Evolutionary conservation across 1,140 invertebrate species (phyloP).

Genomic region (Lepidurus apus): DNA sequence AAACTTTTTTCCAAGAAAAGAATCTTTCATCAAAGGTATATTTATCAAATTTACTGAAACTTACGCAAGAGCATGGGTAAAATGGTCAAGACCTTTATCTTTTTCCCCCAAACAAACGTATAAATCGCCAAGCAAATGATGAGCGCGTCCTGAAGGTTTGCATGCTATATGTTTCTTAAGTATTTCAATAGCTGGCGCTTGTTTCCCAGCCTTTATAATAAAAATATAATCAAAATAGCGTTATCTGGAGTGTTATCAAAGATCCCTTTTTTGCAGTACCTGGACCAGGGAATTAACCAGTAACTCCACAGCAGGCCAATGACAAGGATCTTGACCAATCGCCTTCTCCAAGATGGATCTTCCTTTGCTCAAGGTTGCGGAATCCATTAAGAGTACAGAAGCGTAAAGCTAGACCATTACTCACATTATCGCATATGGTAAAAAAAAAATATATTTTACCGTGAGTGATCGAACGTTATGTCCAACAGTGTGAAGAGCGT

Average conservation of each 20-base stretch:
- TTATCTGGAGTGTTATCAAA: background rate
- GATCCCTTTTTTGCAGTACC: slow-evolving; percentile 38
- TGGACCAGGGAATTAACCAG: slow-evolving; percentile 57
- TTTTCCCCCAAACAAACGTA: slow-evolving; percentile 52
- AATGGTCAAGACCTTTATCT: slow-evolving; percentile 66
- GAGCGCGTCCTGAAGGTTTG: slow-evolving; percentile 58
- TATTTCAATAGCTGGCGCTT: slow-evolving; percentile 54
- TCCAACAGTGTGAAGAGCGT: slow-evolving; percentile 62
- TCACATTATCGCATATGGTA: slow-evolving; percentile 22
- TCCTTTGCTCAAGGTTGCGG: slow-evolving; percentile 55
- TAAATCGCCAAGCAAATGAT: slow-evolving; percentile 65
- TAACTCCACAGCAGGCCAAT: slow-evolving; percentile 62
- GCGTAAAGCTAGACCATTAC: slow-evolving; percentile 55
- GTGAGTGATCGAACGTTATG: slow-evolving; percentile 62
- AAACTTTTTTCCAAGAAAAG: slow-evolving; percentile 47
- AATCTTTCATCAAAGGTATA: slow-evolving; percentile 32
- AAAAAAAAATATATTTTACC: slow-evolving; percentile 47
- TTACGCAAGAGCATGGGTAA: slow-evolving; percentile 62
- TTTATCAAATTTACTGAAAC: slow-evolving; percentile 28
- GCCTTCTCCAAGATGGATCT: slow-evolving; percentile 65
- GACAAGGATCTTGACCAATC: slow-evolving; percentile 56
- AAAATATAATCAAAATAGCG: too few relatives aligned
- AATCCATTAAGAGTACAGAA: slow-evolving; percentile 63
- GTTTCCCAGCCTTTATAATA: slow-evolving; percentile 52
- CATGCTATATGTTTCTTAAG: slow-evolving; percentile 57